phyloP scores from a whole-genome alignment of 2,888 invertebrate genomes.

The Drosophila merina region DNA sequence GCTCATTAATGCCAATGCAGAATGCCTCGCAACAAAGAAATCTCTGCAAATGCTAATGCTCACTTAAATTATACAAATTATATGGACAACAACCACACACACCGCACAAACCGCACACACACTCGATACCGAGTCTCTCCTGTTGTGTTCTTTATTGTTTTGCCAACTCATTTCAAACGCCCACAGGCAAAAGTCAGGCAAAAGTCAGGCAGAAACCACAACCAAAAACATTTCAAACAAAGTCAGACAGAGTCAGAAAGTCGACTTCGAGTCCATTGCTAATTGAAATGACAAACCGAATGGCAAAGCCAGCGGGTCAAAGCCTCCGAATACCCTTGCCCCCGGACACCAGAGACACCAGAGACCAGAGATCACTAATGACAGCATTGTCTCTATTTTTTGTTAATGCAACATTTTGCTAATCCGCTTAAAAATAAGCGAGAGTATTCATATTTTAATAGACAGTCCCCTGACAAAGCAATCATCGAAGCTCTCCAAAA shows the following conservation, averaged over 20 bases:
- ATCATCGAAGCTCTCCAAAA: too few relatives aligned
- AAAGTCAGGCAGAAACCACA: background rate
- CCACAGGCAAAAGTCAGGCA: slow-evolving; percentile 20
- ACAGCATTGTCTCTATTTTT: background rate
- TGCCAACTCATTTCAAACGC: slow-evolving; percentile 41
- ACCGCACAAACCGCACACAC: too few relatives aligned
- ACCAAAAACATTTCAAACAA: slow-evolving; percentile 8
- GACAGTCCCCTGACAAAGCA: background rate
- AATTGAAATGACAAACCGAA: slow-evolving; percentile 51
- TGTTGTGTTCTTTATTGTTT: slow-evolving; percentile 46
- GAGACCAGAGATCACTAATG: background rate
- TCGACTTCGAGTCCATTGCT: slow-evolving; percentile 30
- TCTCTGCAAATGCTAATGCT: slow-evolving; percentile 41
- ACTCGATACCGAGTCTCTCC: background rate
- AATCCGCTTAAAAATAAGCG: background rate
- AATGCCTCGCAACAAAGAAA: slow-evolving; percentile 30
- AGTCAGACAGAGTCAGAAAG: background rate
- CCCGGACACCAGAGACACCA: background rate
- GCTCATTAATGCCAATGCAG: slow-evolving; percentile 56
- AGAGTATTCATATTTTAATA: too few relatives aligned
- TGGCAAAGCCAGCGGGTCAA: slow-evolving; percentile 18
- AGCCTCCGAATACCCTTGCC: slow-evolving; percentile 3
- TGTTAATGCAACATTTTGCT: background rate
- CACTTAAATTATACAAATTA: slow-evolving; percentile 62
- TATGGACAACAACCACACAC: background rate